These are phyloP conservation scores for Scaptomyza hsui DNA, from an alignment of 1,140 invertebrate genomes.

Conservation along the genomic window DNA sequence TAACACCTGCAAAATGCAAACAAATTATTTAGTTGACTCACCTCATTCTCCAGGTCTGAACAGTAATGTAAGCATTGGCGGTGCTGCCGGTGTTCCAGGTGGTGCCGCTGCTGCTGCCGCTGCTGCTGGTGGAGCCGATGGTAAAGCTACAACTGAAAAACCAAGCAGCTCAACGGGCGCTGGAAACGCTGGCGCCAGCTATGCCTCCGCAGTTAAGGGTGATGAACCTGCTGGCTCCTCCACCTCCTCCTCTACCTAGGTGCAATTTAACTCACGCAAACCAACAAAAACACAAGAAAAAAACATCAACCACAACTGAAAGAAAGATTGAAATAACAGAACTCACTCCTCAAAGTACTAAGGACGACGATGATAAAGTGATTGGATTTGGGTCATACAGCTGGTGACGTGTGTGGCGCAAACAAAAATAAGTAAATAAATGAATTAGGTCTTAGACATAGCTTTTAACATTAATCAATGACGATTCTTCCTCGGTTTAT, in stretches of 20 bases:
- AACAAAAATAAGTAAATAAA: conserved; percentile 72
- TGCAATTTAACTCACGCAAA: conserved; percentile 41
- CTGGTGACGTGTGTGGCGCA: conserved; percentile 62
- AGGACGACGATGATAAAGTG: conserved; percentile 80
- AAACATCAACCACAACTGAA: conserved; percentile 4
- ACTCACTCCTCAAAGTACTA: conserved; percentile 82
- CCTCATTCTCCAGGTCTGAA: conserved; percentile 73
- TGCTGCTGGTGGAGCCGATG: conserved; percentile 39
- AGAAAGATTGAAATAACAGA: conserved; percentile 23
- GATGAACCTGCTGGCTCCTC: conserved; percentile 65
- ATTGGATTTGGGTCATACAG: conserved; percentile 68
- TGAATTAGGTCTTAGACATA: conserved; percentile 80
- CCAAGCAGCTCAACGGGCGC: conserved; percentile 42
- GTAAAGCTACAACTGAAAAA: conserved; percentile 51
- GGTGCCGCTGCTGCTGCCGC: conserved; percentile 33
- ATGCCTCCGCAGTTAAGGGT: conserved; percentile 78
- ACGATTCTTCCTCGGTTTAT: conserved; percentile 73
- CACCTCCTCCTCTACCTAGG: conserved; percentile 61
- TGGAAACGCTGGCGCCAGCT: conserved; percentile 59
- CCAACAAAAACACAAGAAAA: conserved; percentile 23
- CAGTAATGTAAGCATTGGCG: conserved; percentile 75
- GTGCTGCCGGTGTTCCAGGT: conserved; percentile 64
- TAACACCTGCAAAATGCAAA: conserved; percentile 42
- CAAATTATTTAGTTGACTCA: conserved; percentile 78
- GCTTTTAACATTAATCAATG: conserved; percentile 70